A percentile compares a stretch with the other conserved stretches of the same genome.
phyloP scores from a whole-genome alignment of 2,113 vertebrate genomes.

The Leucoraja erinaceus region DNA sequence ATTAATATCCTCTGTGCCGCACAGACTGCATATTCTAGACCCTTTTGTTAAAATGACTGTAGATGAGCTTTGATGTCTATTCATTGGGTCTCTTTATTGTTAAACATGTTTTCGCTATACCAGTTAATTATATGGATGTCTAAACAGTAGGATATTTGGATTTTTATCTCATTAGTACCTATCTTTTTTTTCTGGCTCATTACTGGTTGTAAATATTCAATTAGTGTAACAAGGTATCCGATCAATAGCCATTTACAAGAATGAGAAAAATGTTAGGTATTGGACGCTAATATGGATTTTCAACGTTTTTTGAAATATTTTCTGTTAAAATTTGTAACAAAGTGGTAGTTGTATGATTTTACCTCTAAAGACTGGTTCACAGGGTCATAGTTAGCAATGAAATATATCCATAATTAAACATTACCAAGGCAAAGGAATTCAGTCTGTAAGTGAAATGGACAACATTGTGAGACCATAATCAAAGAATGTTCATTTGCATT shows the following conservation, averaged over 20 bases:
- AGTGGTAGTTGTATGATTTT: not conserved
- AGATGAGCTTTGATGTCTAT: not conserved
- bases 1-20: not conserved
- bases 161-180: not conserved
- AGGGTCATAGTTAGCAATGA: not conserved
- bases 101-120: not conserved
- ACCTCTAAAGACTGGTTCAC: not conserved
- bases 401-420: not conserved
- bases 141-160: not conserved
- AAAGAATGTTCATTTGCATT: not conserved
- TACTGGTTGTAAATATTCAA: not conserved
- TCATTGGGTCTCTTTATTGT: not conserved
- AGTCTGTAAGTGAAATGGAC: not conserved
- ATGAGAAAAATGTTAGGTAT: not conserved
- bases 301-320: not conserved
- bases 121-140: not conserved
- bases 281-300: not conserved
- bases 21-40: not conserved
- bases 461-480: not conserved
- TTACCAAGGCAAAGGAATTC: not conserved
- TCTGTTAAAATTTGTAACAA: not conserved
- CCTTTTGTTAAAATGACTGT: not conserved
- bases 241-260: not conserved
- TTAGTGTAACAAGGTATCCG: not conserved
- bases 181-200: not conserved